Conservation (phyloP, 1,140 invertebrate species). For the Rhopalosiphum padi region DNA sequence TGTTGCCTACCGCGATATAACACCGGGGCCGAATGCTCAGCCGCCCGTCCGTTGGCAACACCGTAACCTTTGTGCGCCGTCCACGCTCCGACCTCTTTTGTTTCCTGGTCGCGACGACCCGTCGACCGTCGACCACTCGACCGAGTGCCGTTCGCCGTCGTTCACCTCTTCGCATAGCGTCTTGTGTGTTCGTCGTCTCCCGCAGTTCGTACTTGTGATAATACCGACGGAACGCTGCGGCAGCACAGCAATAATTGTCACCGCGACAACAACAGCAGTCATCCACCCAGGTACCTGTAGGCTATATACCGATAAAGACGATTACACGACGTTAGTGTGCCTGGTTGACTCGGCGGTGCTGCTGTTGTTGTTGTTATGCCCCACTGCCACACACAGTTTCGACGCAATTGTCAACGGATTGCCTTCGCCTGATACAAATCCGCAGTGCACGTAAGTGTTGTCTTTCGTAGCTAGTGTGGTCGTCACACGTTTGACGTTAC, state of each 20-base stretch:
- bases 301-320: neutral
- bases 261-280: neutral
- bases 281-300: neutral
- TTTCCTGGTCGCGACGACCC: conserved; percentile 4
- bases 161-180: neutral
- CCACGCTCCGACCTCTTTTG: conserved; percentile 18
- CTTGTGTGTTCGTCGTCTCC: neutral
- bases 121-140: neutral
- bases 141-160: neutral
- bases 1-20: neutral
- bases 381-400: neutral
- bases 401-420: neutral
- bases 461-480: neutral
- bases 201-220: neutral
- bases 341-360: neutral
- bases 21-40: neutral
- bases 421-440: neutral
- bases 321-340: neutral
- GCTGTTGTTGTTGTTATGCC: neutral
- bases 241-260: neutral
- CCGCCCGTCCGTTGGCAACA: neutral
- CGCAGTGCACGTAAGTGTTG: conserved; percentile 14
- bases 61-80: conserved; percentile 6
- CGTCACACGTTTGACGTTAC: neutral
- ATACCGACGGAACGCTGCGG: neutral